phyloP scores from a whole-genome alignment of 2,888 invertebrate species.

The Hirtodrosophila confusa region DNA sequence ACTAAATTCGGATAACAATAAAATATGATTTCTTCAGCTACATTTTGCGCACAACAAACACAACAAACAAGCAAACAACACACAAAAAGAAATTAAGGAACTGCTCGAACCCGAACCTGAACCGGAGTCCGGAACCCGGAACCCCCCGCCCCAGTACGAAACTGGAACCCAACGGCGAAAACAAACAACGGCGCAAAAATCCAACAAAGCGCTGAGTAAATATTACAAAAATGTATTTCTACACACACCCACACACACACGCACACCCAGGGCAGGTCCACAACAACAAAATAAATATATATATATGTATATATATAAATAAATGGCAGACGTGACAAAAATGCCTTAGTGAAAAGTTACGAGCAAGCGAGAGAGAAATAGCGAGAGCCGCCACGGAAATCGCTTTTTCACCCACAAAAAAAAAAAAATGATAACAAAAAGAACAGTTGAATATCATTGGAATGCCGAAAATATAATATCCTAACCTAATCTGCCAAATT shows the following conservation, averaged over 20 bases:
- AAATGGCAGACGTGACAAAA: constrained; percentile 78
- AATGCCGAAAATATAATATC: neutral
- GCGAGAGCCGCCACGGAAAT: constrained; percentile 56
- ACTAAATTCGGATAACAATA: constrained; percentile 77
- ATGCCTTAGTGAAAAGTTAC: constrained; percentile 78
- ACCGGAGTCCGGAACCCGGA: constrained; percentile 1
- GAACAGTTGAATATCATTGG: neutral
- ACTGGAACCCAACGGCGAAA: constrained; percentile 55
- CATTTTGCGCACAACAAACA: constrained; percentile 30
- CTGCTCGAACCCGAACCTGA: constrained; percentile 32
- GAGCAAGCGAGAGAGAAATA: constrained; percentile 31
- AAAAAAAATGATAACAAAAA: constrained; percentile 12
- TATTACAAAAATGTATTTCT: constrained; percentile 75
- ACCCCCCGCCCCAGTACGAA: neutral
- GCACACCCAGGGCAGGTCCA: constrained; percentile 23
- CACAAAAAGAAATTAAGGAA: constrained; percentile 76
- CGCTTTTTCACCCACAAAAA: constrained; percentile 53
- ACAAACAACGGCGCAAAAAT: constrained; percentile 56
- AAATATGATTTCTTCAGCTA: constrained; percentile 72
- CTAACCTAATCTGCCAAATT: neutral
- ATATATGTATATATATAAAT: constrained; percentile 47
- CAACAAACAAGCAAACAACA: constrained; percentile 45
- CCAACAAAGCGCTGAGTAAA: constrained; percentile 72
- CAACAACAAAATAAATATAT: constrained; percentile 17
- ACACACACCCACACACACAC: constrained; percentile 28